Evolutionary conservation across 2,113 vertebrate species (phyloP).

Genomic region (Caracal caracal): DNA sequence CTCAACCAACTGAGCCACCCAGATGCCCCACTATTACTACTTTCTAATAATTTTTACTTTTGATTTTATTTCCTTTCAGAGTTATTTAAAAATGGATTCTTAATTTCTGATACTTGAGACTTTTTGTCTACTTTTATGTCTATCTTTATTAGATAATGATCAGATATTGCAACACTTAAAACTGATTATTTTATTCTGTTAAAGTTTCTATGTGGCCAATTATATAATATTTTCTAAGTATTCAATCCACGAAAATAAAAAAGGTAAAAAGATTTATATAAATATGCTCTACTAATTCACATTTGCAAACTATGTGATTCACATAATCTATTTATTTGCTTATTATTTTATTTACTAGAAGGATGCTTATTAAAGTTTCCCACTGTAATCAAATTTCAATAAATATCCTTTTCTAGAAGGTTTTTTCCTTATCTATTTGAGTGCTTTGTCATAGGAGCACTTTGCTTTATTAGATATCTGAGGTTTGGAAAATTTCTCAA

Average conservation of each 20-base stretch:
- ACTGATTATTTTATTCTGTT: not conserved
- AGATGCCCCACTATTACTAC: too few relatives aligned
- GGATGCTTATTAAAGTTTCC: not conserved
- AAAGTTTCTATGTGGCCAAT: not conserved
- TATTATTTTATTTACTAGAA: not conserved
- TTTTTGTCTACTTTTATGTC: not conserved
- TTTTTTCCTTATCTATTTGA: not conserved
- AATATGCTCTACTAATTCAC: not conserved
- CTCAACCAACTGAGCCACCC: too few relatives aligned
- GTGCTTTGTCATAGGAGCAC: not conserved
- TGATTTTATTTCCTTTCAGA: not conserved
- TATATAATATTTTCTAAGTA: not conserved
- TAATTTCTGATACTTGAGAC: not conserved
- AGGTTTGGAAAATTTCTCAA: not conserved
- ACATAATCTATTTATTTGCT: not conserved
- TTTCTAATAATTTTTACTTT: slow-evolving; percentile 31
- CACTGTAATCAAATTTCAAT: not conserved
- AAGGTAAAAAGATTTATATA: not conserved
- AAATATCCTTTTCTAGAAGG: not conserved
- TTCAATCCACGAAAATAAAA: not conserved
- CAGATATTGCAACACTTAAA: not conserved
- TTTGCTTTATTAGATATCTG: not conserved
- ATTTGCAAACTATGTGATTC: not conserved
- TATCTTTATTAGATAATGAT: not conserved
- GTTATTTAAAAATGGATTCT: not conserved